phyloP scores from a whole-genome alignment of 2,113 vertebrate genomes.

The Chionodraco myersi region DNA sequence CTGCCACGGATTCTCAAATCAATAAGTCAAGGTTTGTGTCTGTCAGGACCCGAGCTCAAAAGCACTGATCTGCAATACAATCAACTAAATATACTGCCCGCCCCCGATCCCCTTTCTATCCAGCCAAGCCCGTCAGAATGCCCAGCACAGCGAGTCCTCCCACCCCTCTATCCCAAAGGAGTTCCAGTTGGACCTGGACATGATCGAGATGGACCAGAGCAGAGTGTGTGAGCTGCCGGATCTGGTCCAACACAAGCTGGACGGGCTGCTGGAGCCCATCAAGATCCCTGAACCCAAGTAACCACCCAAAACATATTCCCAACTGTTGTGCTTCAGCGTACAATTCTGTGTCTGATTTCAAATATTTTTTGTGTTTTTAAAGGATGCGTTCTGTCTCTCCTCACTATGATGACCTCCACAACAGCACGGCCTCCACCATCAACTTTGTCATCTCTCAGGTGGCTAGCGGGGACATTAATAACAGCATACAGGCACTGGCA shows the following conservation, averaged over 20 bases:
- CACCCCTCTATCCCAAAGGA: constrained; percentile 90
- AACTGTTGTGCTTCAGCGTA: too few species aligned
- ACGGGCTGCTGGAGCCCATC: constrained; percentile 96
- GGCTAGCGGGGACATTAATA: constrained; percentile 95
- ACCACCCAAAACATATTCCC: background rate
- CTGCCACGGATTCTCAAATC: background rate
- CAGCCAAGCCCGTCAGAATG: constrained; percentile 94
- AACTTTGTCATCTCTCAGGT: constrained; percentile 99
- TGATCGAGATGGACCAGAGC: constrained; percentile 94
- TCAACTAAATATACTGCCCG: background rate
- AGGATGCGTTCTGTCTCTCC: constrained; percentile 94
- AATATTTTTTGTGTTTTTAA: background rate
- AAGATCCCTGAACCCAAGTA: constrained; percentile 96
- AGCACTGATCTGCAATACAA: constrained; percentile 24
- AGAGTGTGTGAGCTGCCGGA: constrained; percentile 93
- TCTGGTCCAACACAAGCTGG: constrained; percentile 96
- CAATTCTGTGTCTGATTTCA: background rate
- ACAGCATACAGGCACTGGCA: constrained; percentile 95
- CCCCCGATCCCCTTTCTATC: constrained; percentile 1
- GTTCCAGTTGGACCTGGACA: constrained; percentile 97
- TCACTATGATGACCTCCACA: constrained; percentile 96
- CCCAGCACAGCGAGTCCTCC: constrained; percentile 85
- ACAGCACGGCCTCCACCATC: constrained; percentile 97
- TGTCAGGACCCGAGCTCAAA: constrained; percentile 35
- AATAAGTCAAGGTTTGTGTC: background rate